Base-by-base conservation (phyloP, 2,113 vertebrate species). In the Petromus typicus region DNA sequence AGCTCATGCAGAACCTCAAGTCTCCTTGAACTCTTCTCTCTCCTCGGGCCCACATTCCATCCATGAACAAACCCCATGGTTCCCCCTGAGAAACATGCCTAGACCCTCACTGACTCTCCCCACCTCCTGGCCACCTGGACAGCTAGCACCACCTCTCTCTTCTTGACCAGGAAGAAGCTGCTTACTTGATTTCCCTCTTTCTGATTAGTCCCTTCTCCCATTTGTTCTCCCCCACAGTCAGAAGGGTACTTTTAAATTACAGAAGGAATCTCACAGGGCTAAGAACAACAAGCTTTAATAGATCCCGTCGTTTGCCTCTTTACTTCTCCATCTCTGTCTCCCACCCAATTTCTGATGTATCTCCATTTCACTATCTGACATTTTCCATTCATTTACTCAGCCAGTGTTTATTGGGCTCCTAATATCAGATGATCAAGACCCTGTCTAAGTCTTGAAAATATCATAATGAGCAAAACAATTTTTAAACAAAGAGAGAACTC, bases 381-480 rank as follows among this genome's bases (percentile, higher is more conserved):
- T 81, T 57, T 85, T 45, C n/a, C 12, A 37, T 34, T 88, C 20
- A 66, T 85, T 64, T 84, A 80, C 45, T 95, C 40, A 93, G 34
- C 22, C 94, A 86, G 91, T 73, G 57, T 25, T 86, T 86, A 67
- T 5, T 23, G 3, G 37, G 13, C 3, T 76, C n/a, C 54, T 83
- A 79, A 43, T 40, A 40, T 43, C 64, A 84, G 67, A 4, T 23
- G 64, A 18, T 22, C 9, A 6, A 48, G 7, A 23, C 25, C 18
- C 66, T 78, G 3, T 86, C 27, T 27, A 76, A 56, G 37, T 80
- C 8, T 64, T 94, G 13, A 48, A 34, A 76, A 80, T 48, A 87
- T 2, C 86, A 4, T 30, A 89, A 25, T 48, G 59, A 89, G 54
- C 6, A 83, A 80, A 92, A 88, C 1, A 27, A 16, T 69, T 37